phyloP scores from a whole-genome alignment of 2,888 invertebrate species.

The Lepidocyrtoides sp. region DNA sequence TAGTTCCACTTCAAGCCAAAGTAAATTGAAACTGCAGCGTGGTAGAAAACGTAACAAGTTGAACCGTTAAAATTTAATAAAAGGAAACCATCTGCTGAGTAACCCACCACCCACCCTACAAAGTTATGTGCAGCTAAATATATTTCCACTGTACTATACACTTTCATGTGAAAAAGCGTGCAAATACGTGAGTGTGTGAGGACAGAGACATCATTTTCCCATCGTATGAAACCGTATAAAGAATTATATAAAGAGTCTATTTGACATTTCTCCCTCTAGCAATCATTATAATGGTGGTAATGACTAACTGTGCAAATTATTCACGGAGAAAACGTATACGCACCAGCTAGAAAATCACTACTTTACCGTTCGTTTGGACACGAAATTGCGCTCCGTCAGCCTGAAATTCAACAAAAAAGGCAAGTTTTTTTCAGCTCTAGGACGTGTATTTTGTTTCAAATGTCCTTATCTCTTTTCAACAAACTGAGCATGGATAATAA shows the following conservation, averaged over 20 bases:
- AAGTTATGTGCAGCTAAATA: neutral
- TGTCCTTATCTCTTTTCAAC: neutral
- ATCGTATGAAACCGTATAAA: neutral
- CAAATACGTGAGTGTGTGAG: neutral
- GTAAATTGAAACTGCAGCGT: neutral
- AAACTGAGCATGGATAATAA: slow-evolving; percentile 28
- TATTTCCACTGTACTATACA: neutral
- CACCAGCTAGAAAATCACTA: slow-evolving; percentile 23
- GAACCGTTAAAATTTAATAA: slow-evolving; percentile 4
- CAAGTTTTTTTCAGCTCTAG: neutral
- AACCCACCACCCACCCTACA: neutral
- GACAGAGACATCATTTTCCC: neutral
- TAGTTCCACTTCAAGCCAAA: neutral
- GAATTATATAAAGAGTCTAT: neutral
- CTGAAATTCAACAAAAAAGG: slow-evolving; percentile 7
- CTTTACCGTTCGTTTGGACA: neutral
- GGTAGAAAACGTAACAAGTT: slow-evolving; percentile 15
- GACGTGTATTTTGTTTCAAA: neutral
- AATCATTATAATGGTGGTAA: slow-evolving; percentile 38
- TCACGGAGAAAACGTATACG: neutral
- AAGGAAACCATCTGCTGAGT: neutral
- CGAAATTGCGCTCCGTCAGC: neutral
- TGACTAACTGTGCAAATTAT: neutral
- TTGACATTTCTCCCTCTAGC: neutral
- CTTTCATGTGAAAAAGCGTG: neutral